Evolutionary conservation across 2,113 vertebrate genomes (phyloP).

Genomic region (Arenaria interpres): DNA sequence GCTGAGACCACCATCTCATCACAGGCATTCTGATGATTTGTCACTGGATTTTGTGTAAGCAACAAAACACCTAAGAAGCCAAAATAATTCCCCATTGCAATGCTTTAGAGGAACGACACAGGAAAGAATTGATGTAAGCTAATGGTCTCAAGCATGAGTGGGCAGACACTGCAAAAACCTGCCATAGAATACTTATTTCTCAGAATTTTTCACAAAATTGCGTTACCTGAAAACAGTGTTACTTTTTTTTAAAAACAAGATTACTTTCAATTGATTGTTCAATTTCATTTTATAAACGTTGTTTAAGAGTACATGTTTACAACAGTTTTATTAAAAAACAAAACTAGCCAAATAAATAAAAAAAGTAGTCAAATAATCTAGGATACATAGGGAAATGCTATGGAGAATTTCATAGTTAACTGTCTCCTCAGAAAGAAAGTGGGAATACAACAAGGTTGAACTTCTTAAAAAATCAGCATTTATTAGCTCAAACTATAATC

Average conservation of each 20-base stretch:
- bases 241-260: neutral
- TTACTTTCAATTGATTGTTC: neutral
- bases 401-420: neutral
- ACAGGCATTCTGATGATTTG: slow-evolving; percentile 59
- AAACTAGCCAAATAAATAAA: neutral
- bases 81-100: neutral
- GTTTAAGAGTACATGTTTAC: neutral
- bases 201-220: neutral
- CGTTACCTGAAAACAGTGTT: neutral
- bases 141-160: neutral
- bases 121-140: neutral
- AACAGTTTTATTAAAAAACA: neutral
- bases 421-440: neutral
- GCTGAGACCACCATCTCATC: slow-evolving; percentile 24
- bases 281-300: neutral
- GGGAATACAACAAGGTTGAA: neutral
- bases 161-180: neutral
- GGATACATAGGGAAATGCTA: neutral
- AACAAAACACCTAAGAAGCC: slow-evolving; percentile 13
- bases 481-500: neutral
- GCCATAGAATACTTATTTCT: neutral
- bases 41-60: slow-evolving; percentile 42
- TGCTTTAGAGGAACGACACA: neutral
- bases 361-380: neutral
- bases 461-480: neutral